Evolutionary conservation across 2,113 vertebrate genomes (phyloP), one percentile per base, ranked within the genome.

Genomic region (Syngnathus typhle): DNA sequence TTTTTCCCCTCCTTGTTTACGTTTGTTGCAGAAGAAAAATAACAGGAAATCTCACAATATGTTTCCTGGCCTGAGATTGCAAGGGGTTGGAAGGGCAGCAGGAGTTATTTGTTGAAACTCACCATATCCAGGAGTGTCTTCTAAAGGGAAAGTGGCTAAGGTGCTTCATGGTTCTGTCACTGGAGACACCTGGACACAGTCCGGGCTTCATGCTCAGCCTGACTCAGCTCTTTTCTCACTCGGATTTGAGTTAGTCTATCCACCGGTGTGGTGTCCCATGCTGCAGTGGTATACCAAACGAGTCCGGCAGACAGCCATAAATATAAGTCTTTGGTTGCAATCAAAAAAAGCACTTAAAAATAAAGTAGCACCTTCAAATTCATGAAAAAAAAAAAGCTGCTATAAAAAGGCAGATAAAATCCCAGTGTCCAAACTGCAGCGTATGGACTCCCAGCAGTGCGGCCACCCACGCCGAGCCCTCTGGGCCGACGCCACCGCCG

Each of bases 111-210:
- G 27, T 8, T 58, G 55, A 36, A 58, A 89, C 96, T 98, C 90
- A 99, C 97, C 97, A 98, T 90, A 99, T 99, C 97, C 97, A 99
- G 68, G 97, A 99, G 92, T 99, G 97, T 79, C 97, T 95, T 88
- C 97, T 93, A 82, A 96, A 92, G 66, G 97, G 97, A 74, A 93
- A 95, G 83, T 93, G 93, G 86, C 96, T 94, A 85, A 99, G 93
- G 63, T 95, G 94, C 93, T 95, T 98, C 95, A 96, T 96, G 88
- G 92, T 91, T 84, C 88, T 90, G 82, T 92, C 83, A 89, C 84
- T 91, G 89, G 88, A 58, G 61, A 80, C 86, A 79, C 83, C 91
- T 85, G 91, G 83, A 90, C 91, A 89, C 43, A 89, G 89, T 77
- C 86, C 83, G 66, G 84, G 86, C 82, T 92, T 92, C 90, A 91